These are phyloP conservation scores for Eidolon dupreanum DNA, from an alignment of 2,797 vertebrate species.

Conservation along the genomic window DNA sequence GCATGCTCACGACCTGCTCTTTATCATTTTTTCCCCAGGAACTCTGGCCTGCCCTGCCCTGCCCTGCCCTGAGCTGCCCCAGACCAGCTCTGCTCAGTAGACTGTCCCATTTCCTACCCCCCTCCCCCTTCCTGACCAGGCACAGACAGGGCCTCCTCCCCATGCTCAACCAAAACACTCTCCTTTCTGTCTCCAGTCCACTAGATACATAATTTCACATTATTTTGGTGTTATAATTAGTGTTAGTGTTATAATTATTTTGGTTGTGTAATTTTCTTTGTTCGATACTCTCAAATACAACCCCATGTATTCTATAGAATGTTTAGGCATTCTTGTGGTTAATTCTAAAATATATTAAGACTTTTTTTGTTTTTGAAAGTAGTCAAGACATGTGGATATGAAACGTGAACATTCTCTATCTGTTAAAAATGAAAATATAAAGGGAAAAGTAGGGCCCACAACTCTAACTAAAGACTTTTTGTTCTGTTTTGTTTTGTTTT, in stretches of 20 bases:
- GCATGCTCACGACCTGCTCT: background rate
- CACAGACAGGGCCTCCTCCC: background rate
- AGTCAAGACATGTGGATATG: background rate
- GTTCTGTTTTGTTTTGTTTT: background rate
- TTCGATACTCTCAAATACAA: background rate
- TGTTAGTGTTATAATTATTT: background rate
- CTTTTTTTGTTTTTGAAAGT: background rate
- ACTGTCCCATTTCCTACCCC: background rate
- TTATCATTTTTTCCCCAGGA: background rate
- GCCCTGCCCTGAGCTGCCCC: background rate
- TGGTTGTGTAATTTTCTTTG: background rate
- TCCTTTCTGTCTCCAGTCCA: background rate
- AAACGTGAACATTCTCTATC: background rate
- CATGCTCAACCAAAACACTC: background rate
- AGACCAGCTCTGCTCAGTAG: background rate
- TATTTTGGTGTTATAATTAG: background rate
- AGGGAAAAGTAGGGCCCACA: background rate
- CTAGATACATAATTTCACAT: background rate
- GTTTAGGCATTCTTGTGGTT: background rate
- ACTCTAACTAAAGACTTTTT: background rate
- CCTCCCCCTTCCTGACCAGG: background rate
- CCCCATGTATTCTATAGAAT: background rate
- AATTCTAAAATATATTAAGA: background rate
- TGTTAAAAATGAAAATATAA: background rate
- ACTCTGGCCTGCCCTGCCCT: background rate